Base-by-base conservation (phyloP, 2,113 vertebrate species). In the Felis chaus region DNA sequence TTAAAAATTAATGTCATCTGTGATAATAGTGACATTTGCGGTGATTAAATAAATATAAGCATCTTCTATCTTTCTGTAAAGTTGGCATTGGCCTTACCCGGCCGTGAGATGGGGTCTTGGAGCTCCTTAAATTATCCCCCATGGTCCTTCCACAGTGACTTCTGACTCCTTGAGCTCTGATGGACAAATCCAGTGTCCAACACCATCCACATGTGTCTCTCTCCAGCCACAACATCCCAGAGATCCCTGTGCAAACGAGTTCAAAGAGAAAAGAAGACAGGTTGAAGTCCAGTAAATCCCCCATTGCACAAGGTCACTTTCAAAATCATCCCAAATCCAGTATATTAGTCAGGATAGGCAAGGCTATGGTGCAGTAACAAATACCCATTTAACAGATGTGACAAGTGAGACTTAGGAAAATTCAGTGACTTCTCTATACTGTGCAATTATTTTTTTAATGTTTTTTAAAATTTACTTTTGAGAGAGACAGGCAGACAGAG, bases 1-100 rank as follows among this genome's bases (percentile, higher is more conserved):
- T 97, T 97, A 97, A 97, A 97, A 96, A 96, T 95, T 96, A 98
- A 97, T 96, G 97, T 98, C 96, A 97, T 97, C 95, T 98, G 97
- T 96, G 94, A 96, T 97, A 97, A 98, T 96, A 87, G 92, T 97
- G 97, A 96, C 95, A 97, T 95, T 96, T 92, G 94, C 89, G 80
- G 74, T 86, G 80, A 95, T 65, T 91, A 53, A 95, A 86, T 86
- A 88, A 84, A 92, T 89, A 88, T 12, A 91, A 48, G 48, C 68
- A 41, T 95, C 41, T 89, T 91, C 65, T 57, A 71, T 93, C 80
- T 84, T 90, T 97, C 83, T 90, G 68, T 94, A 36, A 76, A 65
- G 73, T 66, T 92, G 79, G 6, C 85, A 27, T 92, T 91, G 68
- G 86, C 73, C 45, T 87, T 79, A 74, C 57, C 41, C 36, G 87